Base-by-base conservation (phyloP, 2,888 invertebrate genomes). In the Pristionchus fissidentatus region DNA sequence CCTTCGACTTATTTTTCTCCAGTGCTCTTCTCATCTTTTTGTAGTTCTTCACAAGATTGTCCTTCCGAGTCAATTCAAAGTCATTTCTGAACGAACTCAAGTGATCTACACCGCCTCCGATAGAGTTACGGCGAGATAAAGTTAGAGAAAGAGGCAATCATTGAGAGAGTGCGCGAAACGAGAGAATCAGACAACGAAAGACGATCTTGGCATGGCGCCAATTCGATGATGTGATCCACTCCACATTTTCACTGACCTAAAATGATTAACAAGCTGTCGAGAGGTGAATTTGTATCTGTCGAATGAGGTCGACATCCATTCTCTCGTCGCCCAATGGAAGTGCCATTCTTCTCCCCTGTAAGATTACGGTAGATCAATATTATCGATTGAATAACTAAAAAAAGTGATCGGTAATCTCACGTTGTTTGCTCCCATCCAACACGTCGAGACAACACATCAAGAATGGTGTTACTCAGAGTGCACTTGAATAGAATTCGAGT, bases 261-360 rank as follows among this genome's bases (percentile, higher is more conserved):
- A 94, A 93, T 88, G 81, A 49, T 66, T 73, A 5, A 70, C 83
- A 84, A 93, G 93, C 89, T 94, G 94, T 82, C 93, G 93, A 86
- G 93, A 94, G 85, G 92, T 92, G 85, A 93, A 92, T 88, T 92
- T 93, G 87, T 92, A 92, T 84, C 93, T 91, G 88, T 94, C 93
- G 88, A 93, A 94, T 85, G 92, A 92, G 75, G 92, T 94, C 90
- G 93, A 93, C 84, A 94, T 93, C 92, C 94, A 94, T 85, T 93
- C 93, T 79, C 94, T 93, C 82, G 95, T 94, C 91, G 94, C 94
- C 94, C 95, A 95, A 92, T 93, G 94, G 80, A 95, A 93, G 84
- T 94, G 93, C 95, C 95, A 95, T 75, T 93, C 93, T 55, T 93
- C 93, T 80, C 93, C 93, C 77, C 91, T 90, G 57, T 70, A 88